Percentiles rank a stretch among this genome's conserved stretches.
Evolutionary conservation across 2,888 invertebrate genomes (phyloP).

Genomic region (Brachypalpus laphriformis): DNA sequence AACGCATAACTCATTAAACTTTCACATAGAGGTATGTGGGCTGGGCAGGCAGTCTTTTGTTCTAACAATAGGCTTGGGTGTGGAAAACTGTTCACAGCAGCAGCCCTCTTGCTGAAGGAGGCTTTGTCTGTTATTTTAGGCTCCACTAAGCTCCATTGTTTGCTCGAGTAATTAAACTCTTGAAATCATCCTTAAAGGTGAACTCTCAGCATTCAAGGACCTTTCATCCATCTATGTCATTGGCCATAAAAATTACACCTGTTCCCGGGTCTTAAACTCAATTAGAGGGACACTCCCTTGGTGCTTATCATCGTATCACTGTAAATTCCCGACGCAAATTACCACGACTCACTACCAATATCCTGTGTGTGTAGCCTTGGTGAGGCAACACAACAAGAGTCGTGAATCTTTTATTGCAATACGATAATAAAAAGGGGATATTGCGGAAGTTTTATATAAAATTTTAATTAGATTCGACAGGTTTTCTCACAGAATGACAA

Average conservation of each 20-base stretch:
- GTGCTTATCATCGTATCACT: conserved; percentile 44
- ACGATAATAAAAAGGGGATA: conserved; percentile 40
- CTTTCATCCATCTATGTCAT: background rate
- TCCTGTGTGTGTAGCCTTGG: background rate
- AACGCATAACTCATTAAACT: conserved; percentile 72
- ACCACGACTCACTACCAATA: conserved; percentile 29
- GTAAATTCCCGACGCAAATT: conserved; percentile 51
- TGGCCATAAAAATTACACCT: conserved; percentile 21
- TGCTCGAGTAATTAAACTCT: conserved; percentile 4
- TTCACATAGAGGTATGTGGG: conserved; percentile 39
- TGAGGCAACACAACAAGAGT: conserved; percentile 6
- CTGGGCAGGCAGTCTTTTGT: conserved; percentile 35
- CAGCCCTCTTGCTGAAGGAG: background rate
- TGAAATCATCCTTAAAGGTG: conserved; percentile 22
- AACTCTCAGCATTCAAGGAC: background rate
- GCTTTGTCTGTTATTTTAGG: conserved; percentile 32
- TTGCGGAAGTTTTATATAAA: conserved; percentile 51
- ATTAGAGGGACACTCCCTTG: conserved; percentile 55
- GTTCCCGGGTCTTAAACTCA: conserved; percentile 29
- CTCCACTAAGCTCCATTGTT: conserved; percentile 23
- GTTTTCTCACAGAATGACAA: background rate
- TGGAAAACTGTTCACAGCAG: conserved; percentile 11
- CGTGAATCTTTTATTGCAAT: conserved; percentile 64
- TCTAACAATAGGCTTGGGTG: conserved; percentile 43
- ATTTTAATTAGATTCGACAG: conserved; percentile 67